Evolutionary conservation across 1,140 invertebrate genomes (phyloP).

Genomic region (Chironomus tepperi): DNA sequence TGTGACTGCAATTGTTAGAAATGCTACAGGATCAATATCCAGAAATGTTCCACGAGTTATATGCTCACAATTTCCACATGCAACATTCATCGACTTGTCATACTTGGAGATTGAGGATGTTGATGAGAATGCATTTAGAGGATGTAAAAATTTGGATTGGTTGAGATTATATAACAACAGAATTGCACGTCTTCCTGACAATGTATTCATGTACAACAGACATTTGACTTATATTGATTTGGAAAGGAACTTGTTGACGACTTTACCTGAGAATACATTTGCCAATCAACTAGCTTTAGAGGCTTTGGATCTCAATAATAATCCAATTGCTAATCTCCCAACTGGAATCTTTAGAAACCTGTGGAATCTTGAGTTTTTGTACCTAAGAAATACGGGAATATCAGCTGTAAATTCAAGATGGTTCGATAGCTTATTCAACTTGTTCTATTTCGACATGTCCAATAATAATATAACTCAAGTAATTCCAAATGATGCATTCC

Average conservation of each 20-base stretch:
- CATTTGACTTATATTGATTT: not conserved
- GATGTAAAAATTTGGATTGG: not conserved
- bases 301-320: not conserved
- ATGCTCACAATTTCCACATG: not conserved
- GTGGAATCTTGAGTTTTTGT: not conserved
- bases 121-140: not conserved
- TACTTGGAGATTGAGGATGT: not conserved
- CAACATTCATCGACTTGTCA: not conserved
- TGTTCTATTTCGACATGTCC: too few relatives aligned
- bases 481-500: too few relatives aligned
- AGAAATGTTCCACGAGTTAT: not conserved
- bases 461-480: too few relatives aligned
- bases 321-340: not conserved
- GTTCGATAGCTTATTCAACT: not conserved
- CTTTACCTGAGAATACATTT: not conserved
- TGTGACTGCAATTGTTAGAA: too few relatives aligned
- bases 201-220: not conserved
- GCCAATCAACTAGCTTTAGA: not conserved
- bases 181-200: not conserved
- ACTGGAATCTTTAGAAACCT: not conserved
- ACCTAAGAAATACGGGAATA: not conserved
- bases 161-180: not conserved
- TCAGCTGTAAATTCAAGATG: not conserved
- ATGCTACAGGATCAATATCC: too few relatives aligned
- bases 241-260: not conserved